A percentile compares a stretch with the other conserved stretches of the same genome.
These are phyloP conservation scores for Lytechinus variegatus DNA, from an alignment of 35 echinoderm and acorn worm genomes.

Conservation along the genomic window DNA sequence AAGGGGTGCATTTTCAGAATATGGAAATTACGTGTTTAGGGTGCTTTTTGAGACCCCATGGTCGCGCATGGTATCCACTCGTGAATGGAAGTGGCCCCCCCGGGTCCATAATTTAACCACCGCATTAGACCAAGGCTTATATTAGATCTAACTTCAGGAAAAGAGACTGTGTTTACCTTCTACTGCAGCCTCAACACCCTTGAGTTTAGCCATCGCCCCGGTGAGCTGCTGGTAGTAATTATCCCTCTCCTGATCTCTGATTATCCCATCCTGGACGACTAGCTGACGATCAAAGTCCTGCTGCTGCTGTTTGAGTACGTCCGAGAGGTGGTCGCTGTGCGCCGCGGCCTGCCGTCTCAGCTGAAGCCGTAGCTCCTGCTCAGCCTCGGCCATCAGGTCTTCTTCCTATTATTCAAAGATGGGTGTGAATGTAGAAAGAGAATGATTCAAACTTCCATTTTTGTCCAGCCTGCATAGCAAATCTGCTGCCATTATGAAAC, in stretches of 20 bases:
- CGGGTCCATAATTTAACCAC: no score
- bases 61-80: no score
- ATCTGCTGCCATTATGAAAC: no score
- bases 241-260: conserved; percentile 72
- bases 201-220: conserved; percentile 81
- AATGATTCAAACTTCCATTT: no score
- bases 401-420: conserved; percentile 59
- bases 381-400: conserved; percentile 65
- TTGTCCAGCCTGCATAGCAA: no score
- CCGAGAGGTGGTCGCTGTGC: conserved; percentile 92
- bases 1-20: no score
- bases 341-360: conserved; percentile 89
- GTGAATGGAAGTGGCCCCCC: no score
- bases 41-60: no score
- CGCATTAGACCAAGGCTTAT: no score
- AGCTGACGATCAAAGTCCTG: conserved; percentile 70
- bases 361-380: conserved; percentile 81
- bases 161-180: conserved; percentile 64
- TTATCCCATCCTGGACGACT: conserved; percentile 51
- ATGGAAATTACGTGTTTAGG: no score
- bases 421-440: no score
- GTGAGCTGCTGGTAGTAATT: conserved; percentile 78
- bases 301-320: conserved; percentile 83
- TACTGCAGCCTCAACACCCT: conserved; percentile 89
- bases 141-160: no score